Evolutionary conservation across 35 echinoderm and acorn worm genomes (phyloP).

Genomic region (Ptychodera flava): DNA sequence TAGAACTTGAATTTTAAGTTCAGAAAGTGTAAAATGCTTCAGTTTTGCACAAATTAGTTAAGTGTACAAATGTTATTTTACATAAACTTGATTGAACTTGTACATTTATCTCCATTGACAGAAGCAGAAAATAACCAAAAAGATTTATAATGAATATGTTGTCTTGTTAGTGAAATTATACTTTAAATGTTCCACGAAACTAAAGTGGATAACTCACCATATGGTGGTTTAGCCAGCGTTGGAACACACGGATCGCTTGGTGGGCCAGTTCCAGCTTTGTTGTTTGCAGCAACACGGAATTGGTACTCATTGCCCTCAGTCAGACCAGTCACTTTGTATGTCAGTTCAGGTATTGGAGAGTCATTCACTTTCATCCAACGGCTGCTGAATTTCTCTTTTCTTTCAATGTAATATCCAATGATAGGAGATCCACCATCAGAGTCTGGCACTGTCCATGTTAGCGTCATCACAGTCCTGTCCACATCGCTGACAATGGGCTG

Average conservation of each 20-base stretch:
- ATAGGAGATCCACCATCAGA: conserved; percentile 60
- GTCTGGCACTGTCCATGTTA: conserved; percentile 55
- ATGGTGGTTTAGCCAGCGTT: conserved; percentile 53
- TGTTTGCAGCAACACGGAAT: conserved; percentile 71
- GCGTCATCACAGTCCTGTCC: conserved; percentile 43
- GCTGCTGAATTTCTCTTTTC: conserved; percentile 71
- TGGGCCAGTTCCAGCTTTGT: conserved; percentile 77
- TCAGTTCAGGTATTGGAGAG: conserved; percentile 25
- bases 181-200: too few relatives aligned
- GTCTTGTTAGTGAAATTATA: too few relatives aligned
- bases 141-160: too few relatives aligned
- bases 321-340: conserved; percentile 41
- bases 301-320: conserved; percentile 90
- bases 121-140: too few relatives aligned
- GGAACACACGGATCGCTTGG: conserved; percentile 49
- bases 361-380: conserved; percentile 64
- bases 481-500: conserved; percentile 56
- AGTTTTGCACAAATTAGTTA: too few relatives aligned
- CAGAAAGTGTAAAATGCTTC: too few relatives aligned
- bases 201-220: conserved; percentile 75
- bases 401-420: conserved; percentile 75
- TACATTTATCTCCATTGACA: too few relatives aligned
- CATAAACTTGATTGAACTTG: too few relatives aligned
- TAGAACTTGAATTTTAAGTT: too few relatives aligned
- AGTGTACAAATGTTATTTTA: too few relatives aligned